phyloP scores from a whole-genome alignment of 2,888 invertebrate genomes.

The Sinodicranocentrus sp. region DNA sequence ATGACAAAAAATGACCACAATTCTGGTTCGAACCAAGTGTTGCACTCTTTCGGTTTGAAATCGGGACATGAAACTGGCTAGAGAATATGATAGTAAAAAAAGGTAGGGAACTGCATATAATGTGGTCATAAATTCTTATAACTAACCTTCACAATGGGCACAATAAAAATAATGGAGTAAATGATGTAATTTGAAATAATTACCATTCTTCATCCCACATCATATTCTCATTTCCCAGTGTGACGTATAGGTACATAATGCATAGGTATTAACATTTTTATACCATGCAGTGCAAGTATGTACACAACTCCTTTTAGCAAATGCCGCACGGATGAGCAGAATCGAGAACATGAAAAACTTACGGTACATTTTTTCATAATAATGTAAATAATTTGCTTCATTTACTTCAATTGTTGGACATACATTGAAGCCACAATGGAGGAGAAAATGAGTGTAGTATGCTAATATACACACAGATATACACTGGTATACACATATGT shows the following conservation, averaged over 20 bases:
- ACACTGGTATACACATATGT: background rate
- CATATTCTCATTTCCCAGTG: slow-evolving; percentile 34
- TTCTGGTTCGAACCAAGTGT: too few relatives aligned
- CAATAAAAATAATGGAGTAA: slow-evolving; percentile 54
- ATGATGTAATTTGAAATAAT: slow-evolving; percentile 55
- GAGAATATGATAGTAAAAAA: too few relatives aligned
- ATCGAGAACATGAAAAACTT: slow-evolving; percentile 9
- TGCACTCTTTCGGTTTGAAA: too few relatives aligned
- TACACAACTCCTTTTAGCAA: slow-evolving; percentile 7
- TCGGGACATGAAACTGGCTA: too few relatives aligned
- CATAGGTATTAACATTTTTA: background rate
- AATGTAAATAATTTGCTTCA: slow-evolving; percentile 60
- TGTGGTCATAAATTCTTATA: slow-evolving; percentile 22
- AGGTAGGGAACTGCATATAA: background rate
- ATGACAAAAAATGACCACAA: too few relatives aligned
- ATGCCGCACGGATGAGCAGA: slow-evolving; percentile 28
- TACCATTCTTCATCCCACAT: slow-evolving; percentile 36
- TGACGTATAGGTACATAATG: too few relatives aligned
- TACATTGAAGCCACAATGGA: background rate
- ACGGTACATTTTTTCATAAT: slow-evolving; percentile 52
- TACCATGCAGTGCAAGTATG: background rate
- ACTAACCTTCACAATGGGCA: slow-evolving; percentile 50
- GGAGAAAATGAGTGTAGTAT: slow-evolving; percentile 7
- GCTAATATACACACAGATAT: background rate
- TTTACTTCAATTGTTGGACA: slow-evolving; percentile 59